Base-by-base conservation (phyloP, 2,797 vertebrate species). In the Gorsachius magnificus region DNA sequence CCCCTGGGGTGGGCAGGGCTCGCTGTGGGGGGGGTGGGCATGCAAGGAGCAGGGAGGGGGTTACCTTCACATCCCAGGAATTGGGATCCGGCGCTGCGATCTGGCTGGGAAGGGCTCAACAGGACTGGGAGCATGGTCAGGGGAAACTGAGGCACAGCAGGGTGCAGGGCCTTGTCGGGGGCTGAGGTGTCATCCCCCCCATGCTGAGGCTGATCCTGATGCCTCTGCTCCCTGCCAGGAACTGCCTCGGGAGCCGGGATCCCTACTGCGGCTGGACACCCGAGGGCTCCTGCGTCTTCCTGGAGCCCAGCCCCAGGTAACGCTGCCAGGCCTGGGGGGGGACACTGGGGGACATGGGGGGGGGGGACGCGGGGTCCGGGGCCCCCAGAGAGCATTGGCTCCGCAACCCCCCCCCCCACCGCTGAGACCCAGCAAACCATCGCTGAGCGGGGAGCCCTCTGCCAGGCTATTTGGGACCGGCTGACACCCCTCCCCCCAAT, bases 231-330 rank as follows among this genome's bases (percentile, higher is more conserved):
- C 61, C 18, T 56, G 86, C 75, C 94, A 99, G 99, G 97, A 99
- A 98, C 98, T 99, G 99, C 69, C 98, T 99, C 0, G 98, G 98
- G 86, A 99, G 99, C 83, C 98, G 98, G 86, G 99, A 99, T 85
- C 99, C 99, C 3, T 99, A 99, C 97, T 99, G 99, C 0, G 99
- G 99, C 75, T 99, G 99, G 99, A 98, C 99, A 5, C 96, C 98
- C 2, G 99, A 99, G 50, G 99, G 99, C 89, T 98, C 99, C 97
- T 99, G 99, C 38, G 53, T 99, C 45, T 99, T 99, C 97, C 98
- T 99, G 87, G 98, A 99, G 75, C 98, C 98, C 1, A 98, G 98
- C 45, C 98, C 99, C 97, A 99, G 99, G 99, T 99, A 98, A 84
- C 0, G 5, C 57, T 17, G 36, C 48, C 64, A 4, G 86, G 25